These are phyloP conservation scores for Neosalanx taihuensis DNA, from an alignment of 2,797 vertebrate species.

Conservation along the genomic window DNA sequence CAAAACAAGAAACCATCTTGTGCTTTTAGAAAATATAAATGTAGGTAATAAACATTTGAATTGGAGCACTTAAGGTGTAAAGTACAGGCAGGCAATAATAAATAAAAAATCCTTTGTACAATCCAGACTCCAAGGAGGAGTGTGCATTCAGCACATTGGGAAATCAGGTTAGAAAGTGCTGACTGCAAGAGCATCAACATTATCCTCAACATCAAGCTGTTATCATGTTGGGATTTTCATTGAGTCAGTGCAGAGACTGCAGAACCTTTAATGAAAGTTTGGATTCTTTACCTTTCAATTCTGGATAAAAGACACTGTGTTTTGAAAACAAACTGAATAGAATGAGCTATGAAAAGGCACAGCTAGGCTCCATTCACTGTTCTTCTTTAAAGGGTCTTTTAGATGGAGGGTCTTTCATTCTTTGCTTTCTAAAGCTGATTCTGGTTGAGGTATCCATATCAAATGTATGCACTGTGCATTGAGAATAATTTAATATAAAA, in stretches of 20 bases:
- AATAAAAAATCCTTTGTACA: background rate
- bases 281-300: background rate
- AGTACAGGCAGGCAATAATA: background rate
- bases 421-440: background rate
- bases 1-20: conserved; percentile 12
- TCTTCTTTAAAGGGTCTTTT: no score
- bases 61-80: background rate
- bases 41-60: conserved; percentile 2
- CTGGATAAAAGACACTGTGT: no score
- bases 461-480: background rate
- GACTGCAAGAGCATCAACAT: background rate
- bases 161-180: conserved; percentile 5
- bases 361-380: conserved; percentile 34
- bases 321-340: background rate
- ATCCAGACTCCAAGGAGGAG: conserved; percentile 1
- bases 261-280: background rate
- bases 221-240: background rate
- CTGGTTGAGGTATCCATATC: background rate
- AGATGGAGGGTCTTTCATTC: background rate
- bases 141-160: background rate
- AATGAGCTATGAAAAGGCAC: conserved; percentile 41
- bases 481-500: background rate
- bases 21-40: background rate
- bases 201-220: no score
- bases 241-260: background rate